Conservation (phyloP, 2,113 vertebrate species). For the Emydura subglobosa region DNA sequence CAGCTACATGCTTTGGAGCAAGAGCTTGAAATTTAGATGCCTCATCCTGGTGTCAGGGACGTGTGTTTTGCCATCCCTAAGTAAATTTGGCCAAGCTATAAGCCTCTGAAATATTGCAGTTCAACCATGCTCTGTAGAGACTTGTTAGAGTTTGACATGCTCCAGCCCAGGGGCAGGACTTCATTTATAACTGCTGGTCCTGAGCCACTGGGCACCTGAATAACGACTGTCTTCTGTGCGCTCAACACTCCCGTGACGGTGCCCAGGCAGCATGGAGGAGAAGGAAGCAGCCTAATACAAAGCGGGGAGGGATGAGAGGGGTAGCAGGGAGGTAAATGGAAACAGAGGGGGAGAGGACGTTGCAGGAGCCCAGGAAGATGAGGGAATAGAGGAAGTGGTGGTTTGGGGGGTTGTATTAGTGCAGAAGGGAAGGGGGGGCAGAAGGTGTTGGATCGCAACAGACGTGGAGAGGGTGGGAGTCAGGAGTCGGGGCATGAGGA, state of each 20-base stretch:
- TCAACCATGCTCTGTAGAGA: neutral
- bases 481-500: neutral
- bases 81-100: neutral
- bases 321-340: neutral
- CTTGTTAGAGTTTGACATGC: neutral
- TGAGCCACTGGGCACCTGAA: neutral
- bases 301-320: neutral
- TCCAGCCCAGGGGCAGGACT: neutral
- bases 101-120: neutral
- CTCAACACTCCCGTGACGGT: neutral
- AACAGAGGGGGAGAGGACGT: neutral
- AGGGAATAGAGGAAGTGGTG: neutral
- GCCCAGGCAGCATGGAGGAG: neutral
- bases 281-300: neutral
- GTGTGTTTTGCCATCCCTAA: neutral
- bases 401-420: neutral
- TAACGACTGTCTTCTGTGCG: neutral
- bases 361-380: neutral
- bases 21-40: neutral
- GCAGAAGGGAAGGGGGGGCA: neutral
- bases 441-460: neutral
- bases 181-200: neutral
- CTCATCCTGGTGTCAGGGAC: neutral
- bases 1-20: neutral
- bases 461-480: neutral